phyloP scores from a whole-genome alignment of 2,113 vertebrate genomes.

The Chionis minor region DNA sequence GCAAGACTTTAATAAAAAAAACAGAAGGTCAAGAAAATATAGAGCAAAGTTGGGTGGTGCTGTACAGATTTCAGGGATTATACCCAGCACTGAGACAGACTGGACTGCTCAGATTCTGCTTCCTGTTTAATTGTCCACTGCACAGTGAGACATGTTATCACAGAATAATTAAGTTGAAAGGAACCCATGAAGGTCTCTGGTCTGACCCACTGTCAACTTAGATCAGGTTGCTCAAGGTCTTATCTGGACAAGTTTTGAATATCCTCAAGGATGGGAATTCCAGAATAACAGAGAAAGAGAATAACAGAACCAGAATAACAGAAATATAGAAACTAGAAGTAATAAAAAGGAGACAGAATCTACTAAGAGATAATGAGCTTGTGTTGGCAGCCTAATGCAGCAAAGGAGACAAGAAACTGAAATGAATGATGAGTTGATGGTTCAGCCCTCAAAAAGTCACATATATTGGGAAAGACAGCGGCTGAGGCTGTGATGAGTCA shows the following conservation, averaged over 20 bases:
- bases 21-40: background rate
- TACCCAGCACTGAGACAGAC: background rate
- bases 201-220: background rate
- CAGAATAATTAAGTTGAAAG: background rate
- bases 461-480: background rate
- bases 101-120: background rate
- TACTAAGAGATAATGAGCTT: background rate
- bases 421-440: background rate
- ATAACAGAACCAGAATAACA: background rate
- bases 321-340: background rate
- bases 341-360: background rate
- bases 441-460: too few relatives aligned
- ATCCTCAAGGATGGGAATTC: background rate
- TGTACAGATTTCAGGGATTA: background rate
- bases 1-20: background rate
- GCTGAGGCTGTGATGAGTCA: background rate
- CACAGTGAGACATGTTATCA: background rate
- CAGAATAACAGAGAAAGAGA: background rate
- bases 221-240: background rate
- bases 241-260: background rate
- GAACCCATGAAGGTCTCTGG: background rate
- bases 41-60: background rate
- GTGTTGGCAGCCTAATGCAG: background rate
- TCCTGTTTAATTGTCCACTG: background rate
- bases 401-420: background rate